Conservation (phyloP, 1,140 invertebrate genomes). For the Aethina tumida region DNA sequence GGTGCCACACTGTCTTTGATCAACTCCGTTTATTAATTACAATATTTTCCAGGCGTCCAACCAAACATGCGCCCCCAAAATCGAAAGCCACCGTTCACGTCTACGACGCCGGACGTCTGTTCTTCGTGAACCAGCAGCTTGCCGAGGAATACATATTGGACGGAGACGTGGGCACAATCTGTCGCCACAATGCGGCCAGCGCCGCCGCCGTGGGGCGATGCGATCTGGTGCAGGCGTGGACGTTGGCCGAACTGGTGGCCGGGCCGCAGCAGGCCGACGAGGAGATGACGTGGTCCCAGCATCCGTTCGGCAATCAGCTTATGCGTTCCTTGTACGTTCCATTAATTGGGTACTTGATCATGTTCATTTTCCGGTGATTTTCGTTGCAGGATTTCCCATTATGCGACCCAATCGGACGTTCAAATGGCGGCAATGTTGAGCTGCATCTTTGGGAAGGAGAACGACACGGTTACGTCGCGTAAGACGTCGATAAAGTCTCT, state of each 20-base stretch:
- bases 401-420: slow-evolving; percentile 69
- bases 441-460: slow-evolving; percentile 64
- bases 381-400: slow-evolving; percentile 61
- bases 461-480: slow-evolving; percentile 28
- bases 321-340: slow-evolving; percentile 71
- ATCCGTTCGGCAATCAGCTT: slow-evolving; percentile 79
- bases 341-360: no score
- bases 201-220: slow-evolving; percentile 62
- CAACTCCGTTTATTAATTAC: no score
- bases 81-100: slow-evolving; percentile 55
- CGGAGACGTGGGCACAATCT: slow-evolving; percentile 54
- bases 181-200: slow-evolving; percentile 64
- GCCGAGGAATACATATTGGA: slow-evolving; percentile 76
- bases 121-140: slow-evolving; percentile 67
- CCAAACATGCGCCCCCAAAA: slow-evolving; percentile 19
- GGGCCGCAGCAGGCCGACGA: slow-evolving; percentile 49
- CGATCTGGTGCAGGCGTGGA: slow-evolving; percentile 82
- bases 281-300: slow-evolving; percentile 60
- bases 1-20: no score
- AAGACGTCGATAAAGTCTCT: slow-evolving; percentile 31
- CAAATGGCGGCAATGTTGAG: slow-evolving; percentile 90
- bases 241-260: slow-evolving; percentile 60
- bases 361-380: not conserved
- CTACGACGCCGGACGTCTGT: slow-evolving; percentile 68
- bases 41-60: slow-evolving; percentile 10